Percentiles rank a stretch among this genome's conserved stretches.
Conservation (phyloP, 23 tunicate genomes). For the Trididemnum nubilum region DNA sequence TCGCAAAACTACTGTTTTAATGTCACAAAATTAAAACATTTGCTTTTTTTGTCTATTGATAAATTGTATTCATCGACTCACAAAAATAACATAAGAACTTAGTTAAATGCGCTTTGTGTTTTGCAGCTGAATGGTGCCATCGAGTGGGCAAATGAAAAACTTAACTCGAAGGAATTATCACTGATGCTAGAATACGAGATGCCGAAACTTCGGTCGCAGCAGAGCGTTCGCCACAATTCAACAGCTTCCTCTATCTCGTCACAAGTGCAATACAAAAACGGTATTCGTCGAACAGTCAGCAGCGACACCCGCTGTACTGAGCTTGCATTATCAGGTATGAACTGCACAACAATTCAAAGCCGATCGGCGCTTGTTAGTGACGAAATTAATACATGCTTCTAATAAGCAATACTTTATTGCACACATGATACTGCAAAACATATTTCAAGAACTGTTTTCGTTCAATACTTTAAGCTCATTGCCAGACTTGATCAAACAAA, state of each 20-base stretch:
- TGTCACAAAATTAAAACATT: too few species aligned
- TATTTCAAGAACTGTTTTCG: too few species aligned
- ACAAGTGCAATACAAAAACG: conserved; percentile 26
- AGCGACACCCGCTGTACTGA: conserved; percentile 24
- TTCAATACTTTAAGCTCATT: too few species aligned
- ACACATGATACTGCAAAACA: too few species aligned
- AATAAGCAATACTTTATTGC: too few species aligned
- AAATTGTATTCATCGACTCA: too few species aligned
- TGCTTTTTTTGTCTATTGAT: too few species aligned
- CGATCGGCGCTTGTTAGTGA: neutral
- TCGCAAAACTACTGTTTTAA: too few species aligned
- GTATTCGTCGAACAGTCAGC: conserved; percentile 5
- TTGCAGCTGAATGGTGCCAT: conserved; percentile 32
- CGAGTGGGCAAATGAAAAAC: conserved; percentile 20
- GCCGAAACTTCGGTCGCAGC: conserved; percentile 29
- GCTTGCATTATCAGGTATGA: conserved; percentile 7
- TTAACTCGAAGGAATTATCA: conserved; percentile 1
- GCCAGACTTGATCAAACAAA: too few species aligned
- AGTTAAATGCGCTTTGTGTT: too few species aligned
- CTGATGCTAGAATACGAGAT: conserved; percentile 8
- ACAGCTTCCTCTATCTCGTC: conserved; percentile 12
- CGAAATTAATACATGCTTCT: too few species aligned
- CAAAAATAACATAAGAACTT: too few species aligned
- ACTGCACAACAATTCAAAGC: neutral
- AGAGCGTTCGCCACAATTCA: neutral